phyloP scores from a whole-genome alignment of 2,113 vertebrate genomes.

The Menura novaehollandiae region DNA sequence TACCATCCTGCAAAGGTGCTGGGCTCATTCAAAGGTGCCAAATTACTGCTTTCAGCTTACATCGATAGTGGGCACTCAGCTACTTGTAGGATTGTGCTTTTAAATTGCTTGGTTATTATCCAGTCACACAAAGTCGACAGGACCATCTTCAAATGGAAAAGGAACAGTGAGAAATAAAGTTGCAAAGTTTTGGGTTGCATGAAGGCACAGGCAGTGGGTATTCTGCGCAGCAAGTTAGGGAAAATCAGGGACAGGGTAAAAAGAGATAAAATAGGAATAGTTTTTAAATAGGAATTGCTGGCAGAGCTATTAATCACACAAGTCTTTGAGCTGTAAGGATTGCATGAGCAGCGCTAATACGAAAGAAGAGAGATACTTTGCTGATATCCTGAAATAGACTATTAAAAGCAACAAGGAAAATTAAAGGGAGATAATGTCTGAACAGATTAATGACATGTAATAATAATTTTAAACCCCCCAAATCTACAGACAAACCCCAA shows the following conservation, averaged over 20 bases:
- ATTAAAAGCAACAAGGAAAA: not conserved
- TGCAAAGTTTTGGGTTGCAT: not conserved
- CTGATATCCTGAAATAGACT: not conserved
- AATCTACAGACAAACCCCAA: not conserved
- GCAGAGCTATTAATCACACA: constrained; percentile 58
- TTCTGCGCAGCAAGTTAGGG: not conserved
- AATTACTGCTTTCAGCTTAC: not conserved
- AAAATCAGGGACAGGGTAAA: not conserved
- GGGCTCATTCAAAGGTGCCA: not conserved
- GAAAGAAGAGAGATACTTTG: not conserved
- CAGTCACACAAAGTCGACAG: not conserved
- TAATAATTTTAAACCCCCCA: not conserved
- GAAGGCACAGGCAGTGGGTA: not conserved
- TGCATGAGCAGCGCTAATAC: not conserved
- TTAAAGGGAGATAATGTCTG: constrained; percentile 26
- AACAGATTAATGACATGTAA: constrained; percentile 47
- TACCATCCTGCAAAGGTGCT: not conserved
- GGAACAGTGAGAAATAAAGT: not conserved
- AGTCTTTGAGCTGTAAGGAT: not conserved
- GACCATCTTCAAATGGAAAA: not conserved
- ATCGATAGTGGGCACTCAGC: not conserved
- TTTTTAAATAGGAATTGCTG: constrained; percentile 55
- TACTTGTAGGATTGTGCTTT: not conserved
- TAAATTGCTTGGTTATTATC: not conserved
- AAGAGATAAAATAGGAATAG: constrained; percentile 8